These are phyloP conservation scores for Bos javanicus DNA, from an alignment of 2,113 vertebrate genomes.

Conservation along the genomic window DNA sequence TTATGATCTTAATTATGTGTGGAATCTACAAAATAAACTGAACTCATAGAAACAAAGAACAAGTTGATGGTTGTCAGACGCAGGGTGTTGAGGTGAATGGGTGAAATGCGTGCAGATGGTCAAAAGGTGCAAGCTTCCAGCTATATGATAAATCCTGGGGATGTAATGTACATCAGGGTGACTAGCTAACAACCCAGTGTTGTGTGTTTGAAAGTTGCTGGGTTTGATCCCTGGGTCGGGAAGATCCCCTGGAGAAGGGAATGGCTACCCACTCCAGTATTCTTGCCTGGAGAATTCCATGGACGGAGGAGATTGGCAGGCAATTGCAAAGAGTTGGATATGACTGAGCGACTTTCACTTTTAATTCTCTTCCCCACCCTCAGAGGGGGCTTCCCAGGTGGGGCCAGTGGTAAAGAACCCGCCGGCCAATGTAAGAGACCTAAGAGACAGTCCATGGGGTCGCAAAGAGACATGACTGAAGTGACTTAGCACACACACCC, in stretches of 20 bases:
- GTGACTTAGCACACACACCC: background rate
- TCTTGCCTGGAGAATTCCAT: background rate
- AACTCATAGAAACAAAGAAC: background rate
- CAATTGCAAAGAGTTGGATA: background rate
- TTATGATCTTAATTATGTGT: background rate
- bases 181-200: background rate
- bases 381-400: background rate
- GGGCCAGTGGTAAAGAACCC: background rate
- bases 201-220: background rate
- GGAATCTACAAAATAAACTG: background rate
- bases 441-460: background rate
- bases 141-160: background rate
- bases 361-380: background rate
- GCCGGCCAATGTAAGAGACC: accelerated
- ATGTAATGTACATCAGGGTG: background rate
- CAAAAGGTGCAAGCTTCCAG: background rate
- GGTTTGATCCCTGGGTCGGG: background rate
- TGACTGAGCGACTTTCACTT: background rate
- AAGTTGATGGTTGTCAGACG: background rate
- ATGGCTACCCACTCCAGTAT: background rate
- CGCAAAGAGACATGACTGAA: background rate
- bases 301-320: background rate
- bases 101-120: background rate
- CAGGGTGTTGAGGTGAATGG: background rate
- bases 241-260: background rate